Evolutionary conservation across 37 sponge, comb jelly and placozoan genomes (phyloP).

Genomic region (Ephydatia muelleri): DNA sequence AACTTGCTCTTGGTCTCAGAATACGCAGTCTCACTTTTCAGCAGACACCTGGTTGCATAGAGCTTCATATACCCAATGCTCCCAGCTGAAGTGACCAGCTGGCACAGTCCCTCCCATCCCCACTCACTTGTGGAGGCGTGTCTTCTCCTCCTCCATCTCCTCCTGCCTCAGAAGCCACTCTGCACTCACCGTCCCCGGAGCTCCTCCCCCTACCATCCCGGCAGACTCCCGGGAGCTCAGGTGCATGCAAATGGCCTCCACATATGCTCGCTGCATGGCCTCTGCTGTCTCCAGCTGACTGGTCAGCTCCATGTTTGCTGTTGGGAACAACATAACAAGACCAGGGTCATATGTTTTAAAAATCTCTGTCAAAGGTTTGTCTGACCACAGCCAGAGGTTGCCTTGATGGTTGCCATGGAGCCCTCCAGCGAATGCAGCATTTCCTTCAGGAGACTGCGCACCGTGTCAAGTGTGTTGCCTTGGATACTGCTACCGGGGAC

Average conservation of each 20-base stretch:
- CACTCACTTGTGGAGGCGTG: conserved; percentile 23
- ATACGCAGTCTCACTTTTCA: conserved; percentile 25
- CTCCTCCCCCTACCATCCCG: neutral
- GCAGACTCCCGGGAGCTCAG: neutral
- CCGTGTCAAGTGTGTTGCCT: neutral
- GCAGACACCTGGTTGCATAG: conserved; percentile 18
- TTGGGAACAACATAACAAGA: neutral
- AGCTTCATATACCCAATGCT: neutral
- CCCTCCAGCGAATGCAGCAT: neutral
- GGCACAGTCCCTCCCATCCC: neutral
- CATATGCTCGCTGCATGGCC: neutral
- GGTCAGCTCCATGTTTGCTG: neutral
- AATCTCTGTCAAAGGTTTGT: no score
- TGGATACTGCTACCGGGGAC: no score
- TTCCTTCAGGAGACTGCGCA: neutral
- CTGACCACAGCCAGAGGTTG: neutral
- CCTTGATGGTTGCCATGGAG: neutral
- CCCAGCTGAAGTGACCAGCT: no score
- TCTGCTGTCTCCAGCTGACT: conserved; percentile 8
- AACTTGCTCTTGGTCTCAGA: conserved; percentile 16
- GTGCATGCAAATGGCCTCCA: neutral
- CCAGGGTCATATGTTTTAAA: neutral
- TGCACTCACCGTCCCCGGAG: neutral
- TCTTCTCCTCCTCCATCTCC: conserved; percentile 26
- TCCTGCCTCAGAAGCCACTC: conserved; percentile 18